Evolutionary conservation across 1,140 invertebrate species (phyloP).

Genomic region (Scaptomyza graminum): DNA sequence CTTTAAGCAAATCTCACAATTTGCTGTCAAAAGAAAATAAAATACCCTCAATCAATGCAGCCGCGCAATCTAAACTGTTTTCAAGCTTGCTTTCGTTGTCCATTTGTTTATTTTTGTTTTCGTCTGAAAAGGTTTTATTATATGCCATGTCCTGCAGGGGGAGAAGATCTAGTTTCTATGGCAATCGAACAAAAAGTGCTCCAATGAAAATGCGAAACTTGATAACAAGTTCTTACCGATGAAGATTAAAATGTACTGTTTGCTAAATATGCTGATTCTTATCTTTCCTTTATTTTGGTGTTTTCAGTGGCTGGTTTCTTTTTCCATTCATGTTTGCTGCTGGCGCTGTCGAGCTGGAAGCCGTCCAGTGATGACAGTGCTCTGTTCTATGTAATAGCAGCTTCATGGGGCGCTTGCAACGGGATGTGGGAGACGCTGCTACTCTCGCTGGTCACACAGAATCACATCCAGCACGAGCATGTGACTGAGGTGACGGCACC

Average conservation of each 20-base stretch:
- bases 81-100: too few species aligned
- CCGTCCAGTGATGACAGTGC: conserved; percentile 88
- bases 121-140: too few species aligned
- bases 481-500: conserved; percentile 68
- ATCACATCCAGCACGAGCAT: conserved; percentile 71
- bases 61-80: too few species aligned
- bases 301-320: conserved; percentile 87
- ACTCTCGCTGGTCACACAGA: conserved; percentile 79
- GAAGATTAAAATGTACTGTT: not conserved
- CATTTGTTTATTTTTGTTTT: too few species aligned
- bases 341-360: conserved; percentile 88
- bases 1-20: too few species aligned
- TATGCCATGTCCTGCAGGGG: too few species aligned
- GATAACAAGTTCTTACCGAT: too few species aligned
- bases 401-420: conserved; percentile 89
- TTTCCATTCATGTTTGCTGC: conserved; percentile 87
- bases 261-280: not conserved
- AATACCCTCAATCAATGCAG: too few species aligned
- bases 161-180: too few species aligned
- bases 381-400: conserved; percentile 88
- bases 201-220: too few species aligned
- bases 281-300: not conserved
- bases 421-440: conserved; percentile 89
- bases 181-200: too few species aligned
- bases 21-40: too few species aligned